Evolutionary conservation across 1,140 invertebrate species (phyloP), one percentile per base, ranked within the genome.

Genomic region (Eufriesea mexicana): DNA sequence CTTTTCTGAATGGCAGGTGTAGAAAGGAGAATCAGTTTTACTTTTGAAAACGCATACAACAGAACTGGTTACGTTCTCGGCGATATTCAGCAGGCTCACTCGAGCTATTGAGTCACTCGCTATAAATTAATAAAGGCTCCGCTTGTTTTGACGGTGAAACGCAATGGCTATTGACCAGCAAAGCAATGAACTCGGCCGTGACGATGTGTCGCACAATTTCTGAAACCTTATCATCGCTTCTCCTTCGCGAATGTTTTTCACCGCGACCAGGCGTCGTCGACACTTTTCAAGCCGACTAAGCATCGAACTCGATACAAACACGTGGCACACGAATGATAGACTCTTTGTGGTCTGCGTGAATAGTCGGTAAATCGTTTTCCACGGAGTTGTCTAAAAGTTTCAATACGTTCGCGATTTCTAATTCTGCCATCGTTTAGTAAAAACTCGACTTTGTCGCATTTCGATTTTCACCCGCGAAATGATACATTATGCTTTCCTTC

Each of bases 141-240:
- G 75, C 67, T 86, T 86, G 89, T 89, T 90, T 88, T 86, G 85
- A 86, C 83, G 83, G 88, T 86, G 88, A 73, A 83, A 83, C 86
- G 85, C 83, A 72, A 81, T 87, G 86, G 89, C 84, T 90, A 88
- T 91, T 90, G 87, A 89, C 84, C 86, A 90, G 77, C 83, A 67
- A 76, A 84, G 67, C 82, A 84, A 84, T 84, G 82, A 84, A 84
- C 77, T 78, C 80, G 47, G 42, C 20, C 28, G 35, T 64, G 80
- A 51, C 80, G 64, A 74, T 71, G 67, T 79, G 76, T 79, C 66
- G 80, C 74, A 59, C 54, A 66, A 76, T 81, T 82, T 82, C 79
- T 82, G 73, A 82, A 76, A 76, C 73, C 75, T 78, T 78, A 78
- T 78, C 64, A 16, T 9, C 35, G 49, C 28, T 20, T 55, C 35